These are phyloP conservation scores for Chiridota heheva DNA, from an alignment of 35 echinoderm and acorn worm genomes.

Conservation along the genomic window DNA sequence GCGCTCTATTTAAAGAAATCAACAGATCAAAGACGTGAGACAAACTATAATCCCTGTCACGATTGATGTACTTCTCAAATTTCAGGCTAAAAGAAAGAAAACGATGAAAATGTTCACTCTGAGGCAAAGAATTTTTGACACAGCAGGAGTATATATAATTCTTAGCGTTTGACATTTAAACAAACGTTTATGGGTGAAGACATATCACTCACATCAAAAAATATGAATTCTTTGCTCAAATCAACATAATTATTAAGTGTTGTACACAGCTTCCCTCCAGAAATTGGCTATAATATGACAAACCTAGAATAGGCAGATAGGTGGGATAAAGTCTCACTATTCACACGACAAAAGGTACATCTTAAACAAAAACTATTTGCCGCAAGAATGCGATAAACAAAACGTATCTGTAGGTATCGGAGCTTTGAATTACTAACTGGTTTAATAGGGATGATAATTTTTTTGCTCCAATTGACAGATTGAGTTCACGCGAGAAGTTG, in stretches of 20 bases:
- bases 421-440: not conserved
- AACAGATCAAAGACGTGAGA: too few species aligned
- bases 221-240: not conserved
- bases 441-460: not conserved
- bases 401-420: not conserved
- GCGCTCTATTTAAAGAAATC: too few species aligned
- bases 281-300: not conserved
- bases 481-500: not conserved
- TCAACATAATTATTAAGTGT: not conserved
- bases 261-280: not conserved
- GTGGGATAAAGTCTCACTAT: not conserved
- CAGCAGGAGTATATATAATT: too few species aligned
- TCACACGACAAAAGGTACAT: not conserved
- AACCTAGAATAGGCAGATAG: not conserved
- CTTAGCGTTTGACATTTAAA: too few species aligned
- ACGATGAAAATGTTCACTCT: too few species aligned
- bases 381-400: not conserved
- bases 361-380: not conserved
- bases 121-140: too few species aligned
- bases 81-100: too few species aligned
- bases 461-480: constrained; percentile 31
- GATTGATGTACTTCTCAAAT: too few species aligned
- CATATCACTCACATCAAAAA: too few species aligned
- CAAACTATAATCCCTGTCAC: too few species aligned
- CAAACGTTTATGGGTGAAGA: too few species aligned